These are phyloP conservation scores for Lordiphosa andalusiaca DNA, from an alignment of 2,888 invertebrate genomes.

Conservation along the genomic window DNA sequence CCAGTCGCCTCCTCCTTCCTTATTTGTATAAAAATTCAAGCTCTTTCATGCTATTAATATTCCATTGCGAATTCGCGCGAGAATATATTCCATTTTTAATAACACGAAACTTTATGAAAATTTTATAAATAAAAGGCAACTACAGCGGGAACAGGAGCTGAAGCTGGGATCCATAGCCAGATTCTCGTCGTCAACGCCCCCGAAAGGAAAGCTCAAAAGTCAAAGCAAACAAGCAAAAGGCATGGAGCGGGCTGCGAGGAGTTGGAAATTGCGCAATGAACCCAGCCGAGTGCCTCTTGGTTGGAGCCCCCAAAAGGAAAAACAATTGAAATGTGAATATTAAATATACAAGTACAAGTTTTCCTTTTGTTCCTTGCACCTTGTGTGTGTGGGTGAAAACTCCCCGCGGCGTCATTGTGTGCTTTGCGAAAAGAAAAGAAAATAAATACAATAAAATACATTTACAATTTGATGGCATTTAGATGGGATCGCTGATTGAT, in stretches of 20 bases:
- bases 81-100: slow-evolving; percentile 67
- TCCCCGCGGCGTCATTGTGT: slow-evolving; percentile 66
- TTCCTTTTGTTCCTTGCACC: slow-evolving; percentile 28
- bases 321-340: slow-evolving; percentile 71
- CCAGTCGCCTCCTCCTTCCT: neutral
- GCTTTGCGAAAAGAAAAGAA: slow-evolving; percentile 42
- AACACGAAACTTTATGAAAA: slow-evolving; percentile 64
- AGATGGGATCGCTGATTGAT: slow-evolving; percentile 43
- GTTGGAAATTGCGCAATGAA: slow-evolving; percentile 39
- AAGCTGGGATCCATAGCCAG: slow-evolving; percentile 9
- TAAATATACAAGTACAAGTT: slow-evolving; percentile 63
- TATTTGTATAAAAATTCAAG: slow-evolving; percentile 34
- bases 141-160: neutral
- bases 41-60: slow-evolving; percentile 59
- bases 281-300: slow-evolving; percentile 24
- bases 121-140: slow-evolving; percentile 56
- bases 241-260: slow-evolving; percentile 14
- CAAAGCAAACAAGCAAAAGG: slow-evolving; percentile 53
- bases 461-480: slow-evolving; percentile 56
- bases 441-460: slow-evolving; percentile 20
- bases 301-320: slow-evolving; percentile 28
- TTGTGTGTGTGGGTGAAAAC: slow-evolving; percentile 23
- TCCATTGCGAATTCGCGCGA: slow-evolving; percentile 61
- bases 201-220: slow-evolving; percentile 52
- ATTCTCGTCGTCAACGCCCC: slow-evolving; percentile 27